Evolutionary conservation across 2,888 invertebrate genomes (phyloP), one percentile per base, ranked within the genome.

Genomic region (Thyatira batis): DNA sequence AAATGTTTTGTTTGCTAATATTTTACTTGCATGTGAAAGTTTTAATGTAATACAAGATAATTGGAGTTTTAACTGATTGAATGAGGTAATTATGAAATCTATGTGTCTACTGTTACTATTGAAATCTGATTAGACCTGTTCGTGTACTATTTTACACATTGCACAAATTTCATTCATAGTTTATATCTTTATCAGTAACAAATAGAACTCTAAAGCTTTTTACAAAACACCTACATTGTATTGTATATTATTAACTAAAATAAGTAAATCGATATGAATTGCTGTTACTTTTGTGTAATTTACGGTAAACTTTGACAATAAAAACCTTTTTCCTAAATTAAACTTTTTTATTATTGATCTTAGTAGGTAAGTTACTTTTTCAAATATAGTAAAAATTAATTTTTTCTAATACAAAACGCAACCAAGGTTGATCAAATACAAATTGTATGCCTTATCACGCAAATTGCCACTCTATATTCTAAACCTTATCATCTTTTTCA

Each of bases 291-390:
- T 84, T 79, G 67, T 78, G 81, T 85, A 79, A 84, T 82, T 82
- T 82, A 78, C 76, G 65, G 80, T 80, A 67, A 80, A 78, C 74
- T 82, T 85, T 84, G 83, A 86, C 84, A 89, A 86, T 89, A 89
- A 89, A 89, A 61, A 84, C 71, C 72, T 82, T 85, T n/a, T 85
- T 84, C 83, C 69, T 83, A 82, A 82, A 78, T 62, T 77, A 75
- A 54, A 44, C 21, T 21, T 20, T 45, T 50, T 55, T 60, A 64
- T 59, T 53, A 53, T 44, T 45, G 53, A 52, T 51, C 45, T 54
- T 52, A 44, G 50, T 49, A 56, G 2, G n/a, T n/a, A 28, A 28
- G 10, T 28, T 10, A 10, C 10, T 10, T n/a, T n/a, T n/a, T n/a
- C n/a, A n/a, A n/a, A n/a, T n/a, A n/a, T n/a, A n/a, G n/a, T n/a